Evolutionary conservation across 1,140 invertebrate genomes (phyloP).

Genomic region (Muscidifurax raptorellus): DNA sequence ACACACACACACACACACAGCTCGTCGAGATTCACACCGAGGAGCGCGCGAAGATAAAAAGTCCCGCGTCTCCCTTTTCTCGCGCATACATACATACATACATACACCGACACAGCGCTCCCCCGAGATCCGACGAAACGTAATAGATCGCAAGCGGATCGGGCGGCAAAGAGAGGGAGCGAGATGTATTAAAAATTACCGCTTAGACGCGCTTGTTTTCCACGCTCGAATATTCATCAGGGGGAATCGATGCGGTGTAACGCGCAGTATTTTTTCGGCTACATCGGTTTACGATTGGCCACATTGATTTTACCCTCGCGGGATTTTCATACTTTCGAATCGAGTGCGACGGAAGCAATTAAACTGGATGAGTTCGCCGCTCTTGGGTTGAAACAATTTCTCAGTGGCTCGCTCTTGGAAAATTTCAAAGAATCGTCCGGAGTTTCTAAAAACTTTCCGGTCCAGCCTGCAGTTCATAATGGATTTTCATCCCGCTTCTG

Average conservation of each 20-base stretch:
- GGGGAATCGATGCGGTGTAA: too few relatives aligned
- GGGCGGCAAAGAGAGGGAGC: neutral
- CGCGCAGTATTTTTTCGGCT: too few relatives aligned
- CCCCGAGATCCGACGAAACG: conserved; percentile 4
- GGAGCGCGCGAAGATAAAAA: conserved; percentile 37
- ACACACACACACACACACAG: too few relatives aligned
- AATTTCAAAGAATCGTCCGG: conserved; percentile 14
- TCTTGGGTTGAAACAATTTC: conserved; percentile 16
- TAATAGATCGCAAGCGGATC: conserved; percentile 35
- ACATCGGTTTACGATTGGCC: too few relatives aligned
- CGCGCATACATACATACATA: neutral
- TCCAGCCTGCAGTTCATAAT: conserved; percentile 4
- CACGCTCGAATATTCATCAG: neutral
- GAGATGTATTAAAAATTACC: conserved; percentile 22
- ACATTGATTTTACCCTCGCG: too few relatives aligned
- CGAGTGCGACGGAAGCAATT: too few relatives aligned
- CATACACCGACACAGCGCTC: neutral
- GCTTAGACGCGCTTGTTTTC: neutral
- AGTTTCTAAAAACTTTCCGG: conserved; percentile 6
- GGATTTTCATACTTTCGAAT: too few relatives aligned
- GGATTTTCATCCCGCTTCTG: conserved; percentile 19
- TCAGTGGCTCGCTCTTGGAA: neutral
- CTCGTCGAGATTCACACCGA: conserved; percentile 18
- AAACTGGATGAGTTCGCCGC: too few relatives aligned
- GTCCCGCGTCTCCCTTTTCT: conserved; percentile 8